Evolutionary conservation across 2,888 invertebrate genomes (phyloP).

Genomic region (Metalampra italica): DNA sequence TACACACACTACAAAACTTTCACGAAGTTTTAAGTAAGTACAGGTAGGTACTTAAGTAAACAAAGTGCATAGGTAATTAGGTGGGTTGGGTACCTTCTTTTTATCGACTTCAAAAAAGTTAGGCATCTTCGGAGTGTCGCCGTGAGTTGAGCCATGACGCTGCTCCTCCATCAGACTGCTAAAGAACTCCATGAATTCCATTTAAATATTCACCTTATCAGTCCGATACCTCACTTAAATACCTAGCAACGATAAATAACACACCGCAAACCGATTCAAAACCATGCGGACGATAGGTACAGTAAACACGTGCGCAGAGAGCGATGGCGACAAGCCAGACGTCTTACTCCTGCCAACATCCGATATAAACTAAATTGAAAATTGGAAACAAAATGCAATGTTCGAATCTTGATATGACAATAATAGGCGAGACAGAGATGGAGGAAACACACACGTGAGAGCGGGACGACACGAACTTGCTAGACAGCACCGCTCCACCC

Average conservation of each 20-base stretch:
- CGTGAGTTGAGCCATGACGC: conserved; percentile 39
- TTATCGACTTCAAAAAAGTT: conserved; percentile 72
- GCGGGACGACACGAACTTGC: conserved; percentile 41
- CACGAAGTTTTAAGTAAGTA: neutral
- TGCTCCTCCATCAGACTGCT: conserved; percentile 61
- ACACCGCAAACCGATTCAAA: conserved; percentile 32
- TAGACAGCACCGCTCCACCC: conserved; percentile 71
- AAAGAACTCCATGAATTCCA: conserved; percentile 69
- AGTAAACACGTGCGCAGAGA: conserved; percentile 54
- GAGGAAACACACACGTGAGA: conserved; percentile 36
- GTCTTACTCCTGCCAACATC: conserved; percentile 72
- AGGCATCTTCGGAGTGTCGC: conserved; percentile 61
- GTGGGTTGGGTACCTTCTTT: conserved; percentile 49
- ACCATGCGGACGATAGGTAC: conserved; percentile 35
- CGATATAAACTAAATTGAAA: conserved; percentile 78
- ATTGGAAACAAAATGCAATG: conserved; percentile 77
- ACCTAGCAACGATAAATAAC: conserved; percentile 21
- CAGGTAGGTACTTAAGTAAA: no score
- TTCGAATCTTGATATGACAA: conserved; percentile 77
- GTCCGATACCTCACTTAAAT: conserved; percentile 23
- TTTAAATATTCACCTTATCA: conserved; percentile 34
- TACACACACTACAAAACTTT: neutral
- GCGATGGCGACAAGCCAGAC: conserved; percentile 63
- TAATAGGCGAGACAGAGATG: conserved; percentile 73
- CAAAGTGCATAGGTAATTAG: neutral